Percentiles rank a stretch among this genome's conserved stretches.
Evolutionary conservation across 1,140 invertebrate species (phyloP).

Genomic region (Mactra quadrangularis): DNA sequence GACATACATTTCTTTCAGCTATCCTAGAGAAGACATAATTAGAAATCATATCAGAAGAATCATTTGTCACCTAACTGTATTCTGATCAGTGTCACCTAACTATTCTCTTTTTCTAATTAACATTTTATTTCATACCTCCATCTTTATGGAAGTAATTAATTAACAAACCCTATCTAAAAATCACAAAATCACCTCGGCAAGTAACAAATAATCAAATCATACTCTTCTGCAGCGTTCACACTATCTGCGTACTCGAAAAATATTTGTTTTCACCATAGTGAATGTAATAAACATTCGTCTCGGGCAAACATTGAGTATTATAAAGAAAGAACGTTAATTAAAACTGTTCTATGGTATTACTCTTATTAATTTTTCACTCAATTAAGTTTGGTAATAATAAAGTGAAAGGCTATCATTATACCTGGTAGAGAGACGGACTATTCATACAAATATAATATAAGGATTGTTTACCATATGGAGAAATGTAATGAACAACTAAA

Average conservation of each 20-base stretch:
- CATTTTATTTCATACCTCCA: slow-evolving; percentile 59
- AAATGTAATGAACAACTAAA: background rate
- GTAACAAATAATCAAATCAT: slow-evolving; percentile 43
- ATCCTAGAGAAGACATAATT: no score
- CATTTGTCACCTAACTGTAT: no score
- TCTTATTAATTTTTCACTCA: slow-evolving; percentile 61
- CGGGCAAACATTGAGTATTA: slow-evolving; percentile 27
- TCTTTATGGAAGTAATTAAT: slow-evolving; percentile 60
- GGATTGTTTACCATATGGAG: no score
- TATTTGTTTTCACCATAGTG: slow-evolving; percentile 32
- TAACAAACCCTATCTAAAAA: slow-evolving; percentile 38
- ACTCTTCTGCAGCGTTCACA: background rate
- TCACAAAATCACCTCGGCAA: slow-evolving; percentile 8
- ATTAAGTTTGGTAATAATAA: slow-evolving; percentile 49
- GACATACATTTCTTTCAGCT: no score
- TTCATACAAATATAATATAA: slow-evolving; percentile 2
- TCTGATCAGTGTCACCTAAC: slow-evolving; percentile 36
- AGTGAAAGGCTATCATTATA: slow-evolving; percentile 27
- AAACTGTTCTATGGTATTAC: slow-evolving; percentile 38
- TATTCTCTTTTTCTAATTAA: slow-evolving; percentile 44
- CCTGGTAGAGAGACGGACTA: background rate
- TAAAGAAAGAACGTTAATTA: slow-evolving; percentile 44
- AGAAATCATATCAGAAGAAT: no score
- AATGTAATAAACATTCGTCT: slow-evolving; percentile 48
- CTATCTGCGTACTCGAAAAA: slow-evolving; percentile 23